These are phyloP conservation scores for Pomatostomus ruficeps DNA, from an alignment of 2,113 vertebrate species.

Conservation along the genomic window DNA sequence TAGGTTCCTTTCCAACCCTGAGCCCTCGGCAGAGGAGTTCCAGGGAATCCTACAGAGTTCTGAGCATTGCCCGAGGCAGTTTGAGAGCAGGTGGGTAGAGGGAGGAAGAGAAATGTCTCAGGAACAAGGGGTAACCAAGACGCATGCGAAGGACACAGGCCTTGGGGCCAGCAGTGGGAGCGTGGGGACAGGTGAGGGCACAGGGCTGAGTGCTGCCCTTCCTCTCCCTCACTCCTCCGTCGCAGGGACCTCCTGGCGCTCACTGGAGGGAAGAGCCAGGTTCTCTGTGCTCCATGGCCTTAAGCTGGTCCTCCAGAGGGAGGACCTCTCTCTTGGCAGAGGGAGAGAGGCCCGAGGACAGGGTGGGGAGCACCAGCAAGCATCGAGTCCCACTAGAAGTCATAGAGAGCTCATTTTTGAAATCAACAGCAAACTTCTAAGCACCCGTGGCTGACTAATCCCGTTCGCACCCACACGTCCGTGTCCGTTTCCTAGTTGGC, in stretches of 20 bases:
- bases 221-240: background rate
- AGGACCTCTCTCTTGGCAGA: too few species aligned
- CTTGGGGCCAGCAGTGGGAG: background rate
- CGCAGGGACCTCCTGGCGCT: background rate
- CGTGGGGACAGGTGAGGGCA: rapidly evolving
- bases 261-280: background rate
- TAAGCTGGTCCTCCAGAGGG: background rate
- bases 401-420: background rate
- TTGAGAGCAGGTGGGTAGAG: background rate
- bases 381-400: background rate
- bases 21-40: background rate
- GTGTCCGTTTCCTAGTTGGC: background rate
- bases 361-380: background rate
- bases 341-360: background rate
- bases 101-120: background rate
- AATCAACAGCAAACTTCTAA: background rate
- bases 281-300: background rate
- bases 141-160: background rate
- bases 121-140: too few species aligned
- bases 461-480: background rate
- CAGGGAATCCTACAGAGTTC: background rate
- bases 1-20: background rate
- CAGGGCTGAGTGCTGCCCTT: background rate
- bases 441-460: background rate
- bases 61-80: background rate